Percentiles rank a stretch among this genome's conserved stretches.
Evolutionary conservation across 2,113 vertebrate species (phyloP).

Genomic region (Apteryx owenii): DNA sequence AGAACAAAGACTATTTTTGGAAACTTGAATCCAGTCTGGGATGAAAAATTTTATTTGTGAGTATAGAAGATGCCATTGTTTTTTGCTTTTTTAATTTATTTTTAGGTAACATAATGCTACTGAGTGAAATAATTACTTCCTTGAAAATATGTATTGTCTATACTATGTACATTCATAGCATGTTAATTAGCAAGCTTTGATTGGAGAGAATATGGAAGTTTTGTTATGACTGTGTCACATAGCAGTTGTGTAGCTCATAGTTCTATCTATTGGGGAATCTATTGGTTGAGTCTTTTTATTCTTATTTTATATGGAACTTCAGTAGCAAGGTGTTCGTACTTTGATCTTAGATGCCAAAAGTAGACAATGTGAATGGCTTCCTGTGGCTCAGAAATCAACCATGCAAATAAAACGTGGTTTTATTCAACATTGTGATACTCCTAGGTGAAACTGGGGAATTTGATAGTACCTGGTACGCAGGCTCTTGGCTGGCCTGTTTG

Average conservation of each 20-base stretch:
- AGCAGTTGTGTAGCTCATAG: neutral
- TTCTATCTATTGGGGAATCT: neutral
- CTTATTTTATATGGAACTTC: neutral
- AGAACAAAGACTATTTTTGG: slow-evolving; percentile 98
- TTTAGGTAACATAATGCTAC: neutral
- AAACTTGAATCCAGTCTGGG: slow-evolving; percentile 97
- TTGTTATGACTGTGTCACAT: neutral
- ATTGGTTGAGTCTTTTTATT: neutral
- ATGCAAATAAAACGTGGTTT: neutral
- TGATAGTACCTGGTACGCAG: neutral
- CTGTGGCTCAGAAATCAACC: neutral
- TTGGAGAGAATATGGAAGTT: neutral
- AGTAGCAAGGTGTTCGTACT: neutral
- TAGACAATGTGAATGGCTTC: neutral
- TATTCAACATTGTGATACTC: neutral
- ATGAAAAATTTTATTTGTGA: slow-evolving; percentile 98
- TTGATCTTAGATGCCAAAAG: neutral
- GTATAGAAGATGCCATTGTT: slow-evolving; percentile 49
- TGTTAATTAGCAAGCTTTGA: neutral
- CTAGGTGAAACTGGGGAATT: neutral
- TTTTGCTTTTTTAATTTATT: neutral
- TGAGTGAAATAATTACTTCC: neutral
- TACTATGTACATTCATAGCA: neutral
- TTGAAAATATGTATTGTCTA: neutral
- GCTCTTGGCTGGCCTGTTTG: neutral